Evolutionary conservation across 2,113 vertebrate genomes (phyloP).

Genomic region (Eleginops maclovinus): DNA sequence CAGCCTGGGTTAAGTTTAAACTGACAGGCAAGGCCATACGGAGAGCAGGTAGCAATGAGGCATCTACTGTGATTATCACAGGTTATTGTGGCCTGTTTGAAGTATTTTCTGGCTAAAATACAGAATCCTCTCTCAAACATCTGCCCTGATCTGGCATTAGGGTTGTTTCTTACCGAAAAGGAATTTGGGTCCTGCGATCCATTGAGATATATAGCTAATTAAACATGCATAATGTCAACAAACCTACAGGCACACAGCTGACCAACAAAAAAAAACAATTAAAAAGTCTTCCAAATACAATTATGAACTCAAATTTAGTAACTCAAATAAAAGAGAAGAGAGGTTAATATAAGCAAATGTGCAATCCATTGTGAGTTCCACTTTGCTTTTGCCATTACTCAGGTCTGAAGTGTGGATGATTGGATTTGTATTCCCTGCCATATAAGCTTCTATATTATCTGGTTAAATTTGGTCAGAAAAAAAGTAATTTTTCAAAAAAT

Average conservation of each 20-base stretch:
- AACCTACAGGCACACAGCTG: neutral
- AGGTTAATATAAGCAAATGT: neutral
- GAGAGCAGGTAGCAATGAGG: conserved; percentile 37
- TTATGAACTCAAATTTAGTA: too few species aligned
- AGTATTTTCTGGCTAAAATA: neutral
- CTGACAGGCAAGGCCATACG: conserved; percentile 7
- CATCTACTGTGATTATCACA: conserved; percentile 25
- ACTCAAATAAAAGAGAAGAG: too few species aligned
- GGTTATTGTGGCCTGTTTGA: conserved; percentile 4
- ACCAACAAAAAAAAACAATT: neutral
- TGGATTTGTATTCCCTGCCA: too few species aligned
- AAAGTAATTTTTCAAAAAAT: neutral
- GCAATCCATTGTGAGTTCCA: neutral
- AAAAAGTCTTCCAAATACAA: too few species aligned
- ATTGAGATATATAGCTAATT: conserved; percentile 7
- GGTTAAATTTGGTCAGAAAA: too few species aligned
- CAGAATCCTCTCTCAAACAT: neutral
- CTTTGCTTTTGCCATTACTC: neutral
- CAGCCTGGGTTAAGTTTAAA: conserved; percentile 28
- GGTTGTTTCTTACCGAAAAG: conserved; percentile 1
- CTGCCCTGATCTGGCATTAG: neutral
- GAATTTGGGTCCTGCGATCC: neutral
- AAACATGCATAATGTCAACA: conserved; percentile 34
- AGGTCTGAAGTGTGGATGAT: neutral
- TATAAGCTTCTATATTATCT: too few species aligned